A percentile compares a stretch with the other conserved stretches of the same genome.
Conservation (phyloP, 1,140 invertebrate species). For the Zaprionus nigranus region DNA sequence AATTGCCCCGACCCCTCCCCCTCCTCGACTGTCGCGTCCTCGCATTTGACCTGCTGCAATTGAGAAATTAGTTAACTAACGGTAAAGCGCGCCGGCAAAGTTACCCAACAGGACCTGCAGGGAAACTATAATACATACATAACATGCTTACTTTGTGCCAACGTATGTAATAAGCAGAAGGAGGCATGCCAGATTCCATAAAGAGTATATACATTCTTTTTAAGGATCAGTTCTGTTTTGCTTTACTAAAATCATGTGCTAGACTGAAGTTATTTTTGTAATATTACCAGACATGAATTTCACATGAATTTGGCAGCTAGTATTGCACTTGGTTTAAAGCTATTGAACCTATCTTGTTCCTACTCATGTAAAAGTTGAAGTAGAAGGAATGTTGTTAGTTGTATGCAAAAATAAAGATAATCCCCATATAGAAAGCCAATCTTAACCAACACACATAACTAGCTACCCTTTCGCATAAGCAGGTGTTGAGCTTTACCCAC, state of each 20-base stretch:
- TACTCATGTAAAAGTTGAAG: too few relatives aligned
- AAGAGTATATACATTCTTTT: too few relatives aligned
- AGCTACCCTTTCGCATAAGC: too few relatives aligned
- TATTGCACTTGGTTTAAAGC: background rate
- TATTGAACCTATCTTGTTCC: too few relatives aligned
- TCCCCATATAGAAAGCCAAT: too few relatives aligned
- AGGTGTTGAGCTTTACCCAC: background rate
- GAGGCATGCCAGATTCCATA: background rate
- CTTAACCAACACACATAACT: too few relatives aligned
- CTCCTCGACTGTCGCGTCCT: background rate
- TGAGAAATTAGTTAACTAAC: constrained; percentile 48
- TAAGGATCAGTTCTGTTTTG: background rate
- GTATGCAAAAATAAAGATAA: too few relatives aligned
- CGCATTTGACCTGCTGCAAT: constrained; percentile 33
- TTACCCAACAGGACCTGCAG: background rate
- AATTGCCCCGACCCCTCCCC: constrained; percentile 45
- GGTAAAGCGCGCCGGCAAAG: background rate
- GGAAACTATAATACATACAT: background rate
- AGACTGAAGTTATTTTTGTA: too few relatives aligned
- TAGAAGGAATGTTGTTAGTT: too few relatives aligned
- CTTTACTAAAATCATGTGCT: too few relatives aligned
- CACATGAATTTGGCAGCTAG: background rate
- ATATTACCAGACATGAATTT: background rate
- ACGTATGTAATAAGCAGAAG: background rate
- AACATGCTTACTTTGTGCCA: too few relatives aligned